A percentile compares a stretch with the other conserved stretches of the same genome.
These are phyloP conservation scores for Allenopithecus nigroviridis DNA, from an alignment of 2,797 vertebrate species.

Conservation along the genomic window DNA sequence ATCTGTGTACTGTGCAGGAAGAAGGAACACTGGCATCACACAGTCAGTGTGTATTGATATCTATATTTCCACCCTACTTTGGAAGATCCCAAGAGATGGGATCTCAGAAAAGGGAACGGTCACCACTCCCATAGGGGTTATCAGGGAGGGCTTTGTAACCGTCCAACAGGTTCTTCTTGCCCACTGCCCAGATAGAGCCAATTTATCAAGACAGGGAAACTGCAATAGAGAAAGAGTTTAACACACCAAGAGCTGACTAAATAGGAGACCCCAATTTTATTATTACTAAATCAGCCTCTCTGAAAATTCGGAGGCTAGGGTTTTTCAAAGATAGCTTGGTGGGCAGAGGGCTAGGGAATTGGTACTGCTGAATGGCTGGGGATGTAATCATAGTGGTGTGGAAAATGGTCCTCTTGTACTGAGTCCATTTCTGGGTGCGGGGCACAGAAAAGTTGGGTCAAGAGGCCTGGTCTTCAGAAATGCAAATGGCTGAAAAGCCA, in stretches of 20 bases:
- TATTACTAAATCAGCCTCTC: neutral
- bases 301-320: too few relatives aligned
- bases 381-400: neutral
- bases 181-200: neutral
- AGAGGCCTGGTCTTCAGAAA: neutral
- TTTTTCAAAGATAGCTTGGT: neutral
- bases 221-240: neutral
- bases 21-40: neutral
- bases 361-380: too few relatives aligned
- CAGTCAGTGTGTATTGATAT: neutral
- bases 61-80: neutral
- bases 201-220: neutral
- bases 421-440: neutral
- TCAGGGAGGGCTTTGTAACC: neutral
- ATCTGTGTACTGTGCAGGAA: neutral
- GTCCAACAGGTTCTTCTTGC: neutral
- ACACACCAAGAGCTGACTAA: neutral
- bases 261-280: neutral
- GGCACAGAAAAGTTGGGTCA: neutral
- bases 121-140: neutral
- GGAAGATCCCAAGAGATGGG: neutral
- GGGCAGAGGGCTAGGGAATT: neutral
- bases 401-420: neutral
- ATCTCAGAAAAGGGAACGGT: neutral
- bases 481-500: neutral